These are phyloP conservation scores for Carassius carassius DNA, from an alignment of 2,113 vertebrate species.

Conservation along the genomic window DNA sequence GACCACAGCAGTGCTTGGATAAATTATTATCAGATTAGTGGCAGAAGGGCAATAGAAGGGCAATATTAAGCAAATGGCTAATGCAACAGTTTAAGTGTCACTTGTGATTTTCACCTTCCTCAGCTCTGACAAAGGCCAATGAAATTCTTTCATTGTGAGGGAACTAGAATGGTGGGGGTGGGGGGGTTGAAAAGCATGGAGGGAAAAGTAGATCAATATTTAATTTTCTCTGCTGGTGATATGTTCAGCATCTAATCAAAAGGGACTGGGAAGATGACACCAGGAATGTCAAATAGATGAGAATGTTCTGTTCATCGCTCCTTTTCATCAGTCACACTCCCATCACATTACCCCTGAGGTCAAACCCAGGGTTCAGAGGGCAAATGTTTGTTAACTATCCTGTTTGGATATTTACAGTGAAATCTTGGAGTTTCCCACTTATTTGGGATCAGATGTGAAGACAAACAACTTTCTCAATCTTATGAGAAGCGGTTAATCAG, in stretches of 20 bases:
- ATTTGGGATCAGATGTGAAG: not conserved
- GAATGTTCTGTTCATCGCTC: not conserved
- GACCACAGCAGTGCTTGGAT: not conserved
- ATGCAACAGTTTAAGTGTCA: slow-evolving; percentile 30
- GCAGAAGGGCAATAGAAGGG: not conserved
- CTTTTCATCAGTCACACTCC: slow-evolving; percentile 55
- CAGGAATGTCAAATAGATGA: slow-evolving; percentile 72
- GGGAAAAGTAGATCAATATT: slow-evolving; percentile 80
- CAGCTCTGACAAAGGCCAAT: slow-evolving; percentile 39
- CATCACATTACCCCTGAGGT: slow-evolving; percentile 52
- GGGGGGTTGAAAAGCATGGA: not conserved
- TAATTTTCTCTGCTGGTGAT: slow-evolving; percentile 79
- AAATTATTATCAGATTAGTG: not conserved
- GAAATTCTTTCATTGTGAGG: slow-evolving; percentile 22
- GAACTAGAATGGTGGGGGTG: not conserved
- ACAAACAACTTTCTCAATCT: not conserved
- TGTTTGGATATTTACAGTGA: not conserved
- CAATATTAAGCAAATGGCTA: not conserved
- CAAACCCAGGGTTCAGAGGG: slow-evolving; percentile 63
- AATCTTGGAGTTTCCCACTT: not conserved
- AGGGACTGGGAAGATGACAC: slow-evolving; percentile 73
- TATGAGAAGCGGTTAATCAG: not conserved
- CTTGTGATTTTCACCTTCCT: slow-evolving; percentile 39
- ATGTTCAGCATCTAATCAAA: slow-evolving; percentile 76
- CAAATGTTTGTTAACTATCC: slow-evolving; percentile 35